Conservation (phyloP, 1,140 invertebrate genomes). For the Calliopsis andreniformis region DNA sequence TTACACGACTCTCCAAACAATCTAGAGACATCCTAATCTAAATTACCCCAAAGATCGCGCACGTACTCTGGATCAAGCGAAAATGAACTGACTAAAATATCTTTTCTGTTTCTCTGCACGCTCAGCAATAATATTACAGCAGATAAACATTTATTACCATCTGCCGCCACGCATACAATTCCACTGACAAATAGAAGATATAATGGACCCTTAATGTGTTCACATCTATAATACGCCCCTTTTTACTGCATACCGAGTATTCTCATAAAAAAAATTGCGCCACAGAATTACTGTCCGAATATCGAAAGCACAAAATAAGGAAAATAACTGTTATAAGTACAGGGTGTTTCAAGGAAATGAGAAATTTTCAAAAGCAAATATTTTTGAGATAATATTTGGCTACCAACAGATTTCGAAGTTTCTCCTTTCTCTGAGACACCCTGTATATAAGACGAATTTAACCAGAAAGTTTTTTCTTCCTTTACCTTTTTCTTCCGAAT, state of each 20-base stretch:
- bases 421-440: no score
- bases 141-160: constrained; percentile 37
- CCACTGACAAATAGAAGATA: neutral
- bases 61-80: neutral
- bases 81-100: constrained; percentile 2
- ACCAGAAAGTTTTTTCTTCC: no score
- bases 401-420: no score
- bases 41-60: neutral
- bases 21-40: neutral
- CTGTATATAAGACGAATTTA: no score
- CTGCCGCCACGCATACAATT: neutral
- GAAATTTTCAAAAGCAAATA: no score
- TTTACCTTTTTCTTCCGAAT: no score
- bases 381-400: no score
- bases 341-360: no score
- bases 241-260: neutral
- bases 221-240: constrained; percentile 9
- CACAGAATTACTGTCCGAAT: no score
- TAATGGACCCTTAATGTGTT: neutral
- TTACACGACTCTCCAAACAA: neutral
- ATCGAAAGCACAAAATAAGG: no score
- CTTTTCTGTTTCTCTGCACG: neutral
- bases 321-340: no score
- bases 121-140: neutral
- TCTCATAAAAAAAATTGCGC: neutral